Evolutionary conservation across 2,113 vertebrate species (phyloP), one percentile per base, ranked within the genome.

Genomic region (Gymnocephalus cernua): DNA sequence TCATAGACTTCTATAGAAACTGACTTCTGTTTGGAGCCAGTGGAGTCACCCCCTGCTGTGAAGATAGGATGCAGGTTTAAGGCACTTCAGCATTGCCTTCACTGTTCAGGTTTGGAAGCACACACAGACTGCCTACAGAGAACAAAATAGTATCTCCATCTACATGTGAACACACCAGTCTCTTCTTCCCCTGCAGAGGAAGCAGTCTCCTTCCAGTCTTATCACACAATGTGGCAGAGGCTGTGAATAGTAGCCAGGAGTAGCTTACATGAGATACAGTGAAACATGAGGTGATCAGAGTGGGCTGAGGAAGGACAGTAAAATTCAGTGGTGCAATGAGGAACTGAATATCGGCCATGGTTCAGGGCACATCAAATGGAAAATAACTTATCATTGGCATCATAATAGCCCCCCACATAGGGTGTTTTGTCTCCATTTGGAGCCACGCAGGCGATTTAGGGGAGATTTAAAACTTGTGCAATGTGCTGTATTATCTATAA

Each of bases 401-500:
- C 82, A 84, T 90, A 89, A 92, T 86, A 88, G 79, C 70, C 76
- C 54, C 64, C 27, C 16, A 57, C 87, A 91, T 87, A 83, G 57
- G 66, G 9, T 67, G 67, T 86, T 91, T 91, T 88, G 79, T 93
- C 89, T 92, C 89, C 88, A 86, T 93, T 92, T 91, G 57, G 74
- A 63, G 80, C 67, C 79, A 81, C 89, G 77, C 67, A 67, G 79
- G 67, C 18, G 13, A 70, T 88, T 82, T 80, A 66, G 16, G 29
- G 29, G 61, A 62, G 71, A 83, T 88, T 85, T 78, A 86, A 80
- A 82, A 65, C 71, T 54, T 13, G 15, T 14, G 70, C 38, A 47
- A 47, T 51, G 32, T 59, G 48, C 29, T 82, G 67, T 65, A 64
- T 61, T 73, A 80, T 79, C 75, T 80, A 23, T 76, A 58, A 48